phyloP scores from a whole-genome alignment of 2,797 vertebrate genomes.

The Sebastes minor region DNA sequence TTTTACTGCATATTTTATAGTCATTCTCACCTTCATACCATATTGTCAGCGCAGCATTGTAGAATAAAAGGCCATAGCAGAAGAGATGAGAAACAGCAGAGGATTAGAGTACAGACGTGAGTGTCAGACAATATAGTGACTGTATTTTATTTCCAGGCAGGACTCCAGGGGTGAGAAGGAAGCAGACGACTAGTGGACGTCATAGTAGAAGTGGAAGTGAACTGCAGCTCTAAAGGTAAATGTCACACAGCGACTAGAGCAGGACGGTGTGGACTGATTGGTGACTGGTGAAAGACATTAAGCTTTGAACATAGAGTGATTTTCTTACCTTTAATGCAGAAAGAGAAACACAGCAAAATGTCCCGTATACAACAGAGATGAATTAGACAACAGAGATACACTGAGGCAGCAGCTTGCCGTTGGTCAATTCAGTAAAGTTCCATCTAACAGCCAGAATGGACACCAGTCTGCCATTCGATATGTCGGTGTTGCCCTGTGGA shows the following conservation, averaged over 20 bases:
- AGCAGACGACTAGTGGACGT: neutral
- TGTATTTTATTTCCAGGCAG: slow-evolving; percentile 9
- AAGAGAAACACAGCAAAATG: neutral
- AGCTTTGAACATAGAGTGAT: neutral
- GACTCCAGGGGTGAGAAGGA: neutral
- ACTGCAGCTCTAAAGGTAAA: slow-evolving; percentile 31
- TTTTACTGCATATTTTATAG: slow-evolving; percentile 2
- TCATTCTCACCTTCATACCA: neutral
- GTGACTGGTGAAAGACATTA: neutral
- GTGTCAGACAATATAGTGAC: neutral
- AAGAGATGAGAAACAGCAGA: neutral
- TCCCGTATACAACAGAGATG: neutral
- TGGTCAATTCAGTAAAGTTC: neutral
- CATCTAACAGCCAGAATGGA: neutral
- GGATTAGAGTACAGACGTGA: neutral
- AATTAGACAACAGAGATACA: neutral
- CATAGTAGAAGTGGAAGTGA: neutral
- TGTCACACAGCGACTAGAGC: slow-evolving; percentile 4
- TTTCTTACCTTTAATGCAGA: neutral
- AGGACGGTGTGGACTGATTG: neutral
- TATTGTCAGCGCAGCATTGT: neutral
- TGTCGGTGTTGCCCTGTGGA: neutral
- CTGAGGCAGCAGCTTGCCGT: neutral
- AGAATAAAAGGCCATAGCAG: slow-evolving; percentile 13
- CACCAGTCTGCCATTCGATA: slow-evolving; percentile 35